A percentile compares a stretch with the other conserved stretches of the same genome.
phyloP scores from a whole-genome alignment of 2,113 vertebrate genomes.

The Hemiscyllium ocellatum region DNA sequence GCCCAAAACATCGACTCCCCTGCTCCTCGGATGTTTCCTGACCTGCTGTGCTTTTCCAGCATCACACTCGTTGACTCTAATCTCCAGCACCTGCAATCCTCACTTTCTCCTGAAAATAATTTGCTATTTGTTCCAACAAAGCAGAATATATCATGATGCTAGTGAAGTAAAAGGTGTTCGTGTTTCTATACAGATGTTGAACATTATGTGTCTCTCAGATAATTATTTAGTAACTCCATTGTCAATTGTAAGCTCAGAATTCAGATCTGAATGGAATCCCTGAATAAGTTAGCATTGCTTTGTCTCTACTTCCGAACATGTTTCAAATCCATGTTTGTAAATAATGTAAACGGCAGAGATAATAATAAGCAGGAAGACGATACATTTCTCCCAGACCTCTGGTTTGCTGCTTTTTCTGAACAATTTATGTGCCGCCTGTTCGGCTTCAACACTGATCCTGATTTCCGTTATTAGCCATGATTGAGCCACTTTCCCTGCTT shows the following conservation, averaged over 20 bases:
- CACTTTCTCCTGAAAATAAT: constrained; percentile 28
- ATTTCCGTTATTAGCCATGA: too few relatives aligned
- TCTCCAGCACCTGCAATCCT: too few relatives aligned
- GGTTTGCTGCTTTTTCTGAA: too few relatives aligned
- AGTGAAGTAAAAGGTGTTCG: neutral
- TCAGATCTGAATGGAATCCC: neutral
- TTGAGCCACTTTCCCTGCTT: too few relatives aligned
- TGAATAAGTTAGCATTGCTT: neutral
- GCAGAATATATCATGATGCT: neutral
- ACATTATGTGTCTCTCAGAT: constrained; percentile 30
- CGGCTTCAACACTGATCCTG: too few relatives aligned
- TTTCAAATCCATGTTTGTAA: neutral
- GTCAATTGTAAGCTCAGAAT: neutral
- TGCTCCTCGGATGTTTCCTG: too few relatives aligned
- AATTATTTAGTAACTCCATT: neutral
- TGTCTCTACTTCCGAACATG: neutral
- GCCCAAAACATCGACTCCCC: too few relatives aligned
- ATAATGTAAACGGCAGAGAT: neutral
- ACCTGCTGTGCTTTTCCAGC: too few relatives aligned
- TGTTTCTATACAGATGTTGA: constrained; percentile 23
- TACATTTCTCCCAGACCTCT: too few relatives aligned
- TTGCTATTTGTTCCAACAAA: neutral
- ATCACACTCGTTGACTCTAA: too few relatives aligned
- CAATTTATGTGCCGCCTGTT: too few relatives aligned
- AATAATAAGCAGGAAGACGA: neutral